Evolutionary conservation across 2,113 vertebrate genomes (phyloP).

Genomic region (Indicator maculatus): DNA sequence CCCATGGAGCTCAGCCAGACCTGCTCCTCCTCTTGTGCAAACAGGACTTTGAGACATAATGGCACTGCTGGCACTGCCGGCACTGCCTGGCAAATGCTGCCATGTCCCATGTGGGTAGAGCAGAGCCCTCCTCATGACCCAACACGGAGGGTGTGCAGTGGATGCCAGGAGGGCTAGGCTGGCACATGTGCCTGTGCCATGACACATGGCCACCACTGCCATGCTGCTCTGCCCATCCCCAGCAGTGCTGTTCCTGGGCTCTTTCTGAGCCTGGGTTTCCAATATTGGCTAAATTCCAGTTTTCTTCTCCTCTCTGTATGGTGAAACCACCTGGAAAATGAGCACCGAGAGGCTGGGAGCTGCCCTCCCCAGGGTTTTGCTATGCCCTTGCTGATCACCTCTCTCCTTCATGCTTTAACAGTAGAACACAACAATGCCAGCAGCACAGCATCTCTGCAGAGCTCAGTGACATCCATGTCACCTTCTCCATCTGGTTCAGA

Average conservation of each 20-base stretch:
- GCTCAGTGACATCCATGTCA: accelerated
- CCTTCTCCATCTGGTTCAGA: accelerated
- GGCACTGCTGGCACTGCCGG: not conserved
- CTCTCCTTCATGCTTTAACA: not conserved
- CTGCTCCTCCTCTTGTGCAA: conserved; percentile 31
- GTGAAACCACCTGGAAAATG: not conserved
- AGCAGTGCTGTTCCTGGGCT: accelerated
- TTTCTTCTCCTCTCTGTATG: not conserved
- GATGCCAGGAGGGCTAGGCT: not conserved
- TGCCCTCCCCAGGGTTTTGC: not conserved
- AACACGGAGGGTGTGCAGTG: accelerated
- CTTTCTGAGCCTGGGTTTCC: not conserved
- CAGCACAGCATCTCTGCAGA: not conserved
- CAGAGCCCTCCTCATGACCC: accelerated
- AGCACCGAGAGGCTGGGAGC: accelerated
- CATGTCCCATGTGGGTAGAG: accelerated
- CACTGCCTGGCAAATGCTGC: not conserved
- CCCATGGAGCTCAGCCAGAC: not conserved
- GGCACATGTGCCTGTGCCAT: not conserved
- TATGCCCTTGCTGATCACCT: not conserved
- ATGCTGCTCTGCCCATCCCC: not conserved
- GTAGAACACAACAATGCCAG: accelerated
- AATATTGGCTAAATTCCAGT: not conserved
- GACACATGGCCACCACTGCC: not conserved
- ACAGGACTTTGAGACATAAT: not conserved